Conservation (phyloP, 2,888 invertebrate genomes). For the Drosophila austrosaltans region DNA sequence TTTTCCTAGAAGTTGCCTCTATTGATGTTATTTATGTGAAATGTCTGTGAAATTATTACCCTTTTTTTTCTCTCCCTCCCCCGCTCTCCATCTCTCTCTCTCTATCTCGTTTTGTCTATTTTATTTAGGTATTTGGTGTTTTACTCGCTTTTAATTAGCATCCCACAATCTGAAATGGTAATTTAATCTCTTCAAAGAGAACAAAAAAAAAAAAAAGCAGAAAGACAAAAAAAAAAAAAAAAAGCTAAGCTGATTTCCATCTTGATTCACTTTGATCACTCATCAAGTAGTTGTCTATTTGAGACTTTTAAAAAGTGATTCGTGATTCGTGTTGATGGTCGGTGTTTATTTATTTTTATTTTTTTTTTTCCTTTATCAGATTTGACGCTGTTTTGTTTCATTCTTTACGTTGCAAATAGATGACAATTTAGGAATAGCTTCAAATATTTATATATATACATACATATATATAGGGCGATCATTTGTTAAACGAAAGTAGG, state of each 20-base stretch:
- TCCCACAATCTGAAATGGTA: slow-evolving; percentile 42
- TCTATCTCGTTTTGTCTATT: slow-evolving; percentile 52
- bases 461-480: slow-evolving; percentile 30
- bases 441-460: neutral
- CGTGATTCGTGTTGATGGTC: slow-evolving; percentile 65
- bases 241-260: slow-evolving; percentile 69
- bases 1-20: slow-evolving; percentile 66
- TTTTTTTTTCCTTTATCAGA: slow-evolving; percentile 52
- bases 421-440: slow-evolving; percentile 65
- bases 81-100: neutral
- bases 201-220: slow-evolving; percentile 5
- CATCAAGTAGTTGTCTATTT: slow-evolving; percentile 69
- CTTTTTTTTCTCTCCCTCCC: slow-evolving; percentile 46
- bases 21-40: slow-evolving; percentile 79
- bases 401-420: slow-evolving; percentile 79
- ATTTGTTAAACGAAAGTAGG: slow-evolving; percentile 19
- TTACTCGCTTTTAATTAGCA: slow-evolving; percentile 78
- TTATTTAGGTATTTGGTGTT: slow-evolving; percentile 70
- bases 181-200: slow-evolving; percentile 33
- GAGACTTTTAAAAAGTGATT: slow-evolving; percentile 70
- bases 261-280: slow-evolving; percentile 74
- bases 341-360: slow-evolving; percentile 20
- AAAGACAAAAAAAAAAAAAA: slow-evolving; percentile 29
- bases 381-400: slow-evolving; percentile 74
- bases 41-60: slow-evolving; percentile 77